Percentiles rank a stretch among this genome's conserved stretches.
phyloP scores from a whole-genome alignment of 2,888 invertebrate genomes.

The Rotaria magnacalcarata region DNA sequence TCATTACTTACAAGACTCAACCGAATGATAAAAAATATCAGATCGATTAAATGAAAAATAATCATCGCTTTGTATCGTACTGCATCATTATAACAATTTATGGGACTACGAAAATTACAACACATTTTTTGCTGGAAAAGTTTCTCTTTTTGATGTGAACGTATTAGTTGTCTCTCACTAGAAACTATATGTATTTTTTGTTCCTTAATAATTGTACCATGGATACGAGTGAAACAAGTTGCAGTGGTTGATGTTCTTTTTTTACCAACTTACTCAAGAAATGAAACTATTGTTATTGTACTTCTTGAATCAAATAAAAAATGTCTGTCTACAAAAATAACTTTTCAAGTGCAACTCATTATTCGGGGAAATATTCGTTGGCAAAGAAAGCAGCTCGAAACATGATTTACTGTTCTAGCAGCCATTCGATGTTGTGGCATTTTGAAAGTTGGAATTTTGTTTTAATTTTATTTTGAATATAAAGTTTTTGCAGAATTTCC shows the following conservation, averaged over 20 bases:
- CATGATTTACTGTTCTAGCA: too few relatives aligned
- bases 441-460: too few relatives aligned
- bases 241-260: background rate
- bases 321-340: too few relatives aligned
- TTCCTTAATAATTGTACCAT: background rate
- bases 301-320: too few relatives aligned
- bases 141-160: background rate
- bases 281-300: too few relatives aligned
- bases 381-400: too few relatives aligned
- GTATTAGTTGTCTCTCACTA: background rate
- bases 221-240: background rate
- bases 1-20: background rate
- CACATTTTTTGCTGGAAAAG: background rate
- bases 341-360: too few relatives aligned
- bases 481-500: too few relatives aligned
- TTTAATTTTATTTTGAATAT: too few relatives aligned
- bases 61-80: background rate
- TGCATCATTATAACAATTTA: background rate
- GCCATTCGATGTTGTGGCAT: too few relatives aligned
- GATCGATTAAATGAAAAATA: background rate
- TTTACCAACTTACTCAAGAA: too few relatives aligned
- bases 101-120: background rate
- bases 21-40: constrained; percentile 5
- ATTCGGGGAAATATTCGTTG: too few relatives aligned
- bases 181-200: background rate